These are phyloP conservation scores for Thereva nobilitata DNA, from an alignment of 2,888 invertebrate species.

Conservation along the genomic window DNA sequence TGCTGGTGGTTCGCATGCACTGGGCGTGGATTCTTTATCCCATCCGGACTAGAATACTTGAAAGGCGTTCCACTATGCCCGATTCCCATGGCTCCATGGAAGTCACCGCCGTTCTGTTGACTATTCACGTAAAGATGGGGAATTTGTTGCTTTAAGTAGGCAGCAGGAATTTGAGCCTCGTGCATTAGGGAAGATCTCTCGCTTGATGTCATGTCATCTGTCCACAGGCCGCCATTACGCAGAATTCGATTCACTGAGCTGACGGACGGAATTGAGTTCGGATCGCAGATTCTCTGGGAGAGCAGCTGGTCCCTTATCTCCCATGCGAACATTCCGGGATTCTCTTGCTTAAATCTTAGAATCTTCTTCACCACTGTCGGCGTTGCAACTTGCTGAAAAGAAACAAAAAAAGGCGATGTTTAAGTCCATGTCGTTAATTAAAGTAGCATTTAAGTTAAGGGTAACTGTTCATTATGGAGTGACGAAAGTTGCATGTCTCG, in stretches of 20 bases:
- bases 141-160: conserved; percentile 56
- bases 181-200: conserved; percentile 54
- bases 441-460: no score
- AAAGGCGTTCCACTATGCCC: conserved; percentile 10
- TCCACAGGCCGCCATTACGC: conserved; percentile 83
- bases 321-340: conserved; percentile 97
- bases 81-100: conserved; percentile 1
- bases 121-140: conserved; percentile 43
- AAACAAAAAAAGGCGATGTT: conserved; percentile 42
- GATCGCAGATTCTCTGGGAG: conserved; percentile 88
- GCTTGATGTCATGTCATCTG: conserved; percentile 63
- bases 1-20: conserved; percentile 15
- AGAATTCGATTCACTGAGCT: conserved; percentile 93
- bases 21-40: conserved; percentile 37
- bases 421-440: conserved; percentile 6
- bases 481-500: no score
- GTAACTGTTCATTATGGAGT: no score
- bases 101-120: conserved; percentile 5
- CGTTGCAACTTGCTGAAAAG: conserved; percentile 90
- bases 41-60: conserved; percentile 16
- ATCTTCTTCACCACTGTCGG: conserved; percentile 95
- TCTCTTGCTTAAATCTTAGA: conserved; percentile 89
- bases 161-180: conserved; percentile 46
- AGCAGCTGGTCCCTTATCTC: conserved; percentile 91
- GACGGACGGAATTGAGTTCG: conserved; percentile 88